These are phyloP conservation scores for Asarcornis scutulata DNA, from an alignment of 2,113 vertebrate species.

Conservation along the genomic window DNA sequence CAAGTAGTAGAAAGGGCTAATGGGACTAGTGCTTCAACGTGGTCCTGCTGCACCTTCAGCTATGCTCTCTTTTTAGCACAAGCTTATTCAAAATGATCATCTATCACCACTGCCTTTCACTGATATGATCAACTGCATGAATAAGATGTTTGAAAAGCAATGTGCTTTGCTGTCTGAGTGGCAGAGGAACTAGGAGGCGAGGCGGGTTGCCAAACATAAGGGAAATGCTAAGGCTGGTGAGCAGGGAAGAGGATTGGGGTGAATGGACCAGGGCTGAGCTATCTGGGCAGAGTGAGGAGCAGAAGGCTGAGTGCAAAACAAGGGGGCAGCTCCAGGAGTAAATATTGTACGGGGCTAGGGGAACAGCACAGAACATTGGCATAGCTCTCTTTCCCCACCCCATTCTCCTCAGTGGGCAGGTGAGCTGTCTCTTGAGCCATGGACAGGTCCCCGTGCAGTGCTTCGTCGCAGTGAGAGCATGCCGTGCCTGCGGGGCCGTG, in stretches of 20 bases:
- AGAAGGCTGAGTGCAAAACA: background rate
- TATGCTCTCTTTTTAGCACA: background rate
- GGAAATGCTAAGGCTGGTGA: background rate
- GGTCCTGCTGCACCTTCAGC: background rate
- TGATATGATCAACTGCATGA: background rate
- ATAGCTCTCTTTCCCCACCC: background rate
- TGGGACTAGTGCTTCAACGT: background rate
- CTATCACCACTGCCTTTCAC: background rate
- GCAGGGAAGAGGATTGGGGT: background rate
- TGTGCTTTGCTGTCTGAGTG: background rate
- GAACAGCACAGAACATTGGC: background rate
- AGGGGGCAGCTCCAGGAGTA: background rate
- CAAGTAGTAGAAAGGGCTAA: background rate
- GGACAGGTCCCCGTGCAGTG: background rate
- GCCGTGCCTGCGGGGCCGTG: background rate
- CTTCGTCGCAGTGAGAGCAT: background rate
- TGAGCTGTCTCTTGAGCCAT: background rate
- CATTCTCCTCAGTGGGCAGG: fast-evolving
- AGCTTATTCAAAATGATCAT: background rate
- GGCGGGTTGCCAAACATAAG: background rate
- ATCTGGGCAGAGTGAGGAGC: background rate
- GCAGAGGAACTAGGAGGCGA: background rate
- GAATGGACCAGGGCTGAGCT: background rate
- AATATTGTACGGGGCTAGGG: background rate
- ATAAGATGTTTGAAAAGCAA: background rate